phyloP scores from a whole-genome alignment of 2,888 invertebrate species.

The Myopa testacea region DNA sequence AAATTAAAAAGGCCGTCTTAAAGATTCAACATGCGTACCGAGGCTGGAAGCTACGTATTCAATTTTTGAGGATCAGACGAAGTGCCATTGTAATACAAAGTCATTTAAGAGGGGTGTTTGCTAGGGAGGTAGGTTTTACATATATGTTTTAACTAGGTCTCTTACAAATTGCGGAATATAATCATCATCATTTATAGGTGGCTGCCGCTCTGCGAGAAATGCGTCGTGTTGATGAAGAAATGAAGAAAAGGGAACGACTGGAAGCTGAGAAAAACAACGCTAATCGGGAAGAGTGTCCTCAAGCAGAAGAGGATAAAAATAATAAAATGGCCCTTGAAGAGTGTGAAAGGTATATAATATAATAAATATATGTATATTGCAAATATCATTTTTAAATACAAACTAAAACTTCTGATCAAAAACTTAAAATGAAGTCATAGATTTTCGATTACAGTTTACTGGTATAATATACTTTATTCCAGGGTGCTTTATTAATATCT shows the following conservation, averaged over 20 bases:
- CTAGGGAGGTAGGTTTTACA: constrained; percentile 75
- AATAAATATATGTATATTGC: not conserved
- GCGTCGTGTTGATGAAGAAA: constrained; percentile 87
- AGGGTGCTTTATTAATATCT: too few relatives aligned
- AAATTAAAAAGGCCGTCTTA: constrained; percentile 76
- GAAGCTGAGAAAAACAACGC: constrained; percentile 78
- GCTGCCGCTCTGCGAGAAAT: constrained; percentile 89
- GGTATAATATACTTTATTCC: not conserved
- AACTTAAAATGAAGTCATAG: too few relatives aligned
- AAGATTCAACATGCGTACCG: constrained; percentile 86
- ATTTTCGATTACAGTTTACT: too few relatives aligned
- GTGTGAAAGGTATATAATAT: constrained; percentile 71
- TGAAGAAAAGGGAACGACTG: constrained; percentile 79
- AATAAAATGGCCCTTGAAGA: constrained; percentile 74
- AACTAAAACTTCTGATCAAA: too few relatives aligned
- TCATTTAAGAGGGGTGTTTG: constrained; percentile 89
- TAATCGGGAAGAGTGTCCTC: constrained; percentile 71
- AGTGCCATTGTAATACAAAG: constrained; percentile 89
- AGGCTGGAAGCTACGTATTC: constrained; percentile 86
- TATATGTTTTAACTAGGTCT: not conserved
- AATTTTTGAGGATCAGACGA: constrained; percentile 83
- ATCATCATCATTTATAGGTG: constrained; percentile 65
- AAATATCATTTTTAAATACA: not conserved
- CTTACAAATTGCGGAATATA: constrained; percentile 7
- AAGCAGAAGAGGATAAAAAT: constrained; percentile 65